Conservation (phyloP, 2,113 vertebrate species). For the Aramus guarauna region DNA sequence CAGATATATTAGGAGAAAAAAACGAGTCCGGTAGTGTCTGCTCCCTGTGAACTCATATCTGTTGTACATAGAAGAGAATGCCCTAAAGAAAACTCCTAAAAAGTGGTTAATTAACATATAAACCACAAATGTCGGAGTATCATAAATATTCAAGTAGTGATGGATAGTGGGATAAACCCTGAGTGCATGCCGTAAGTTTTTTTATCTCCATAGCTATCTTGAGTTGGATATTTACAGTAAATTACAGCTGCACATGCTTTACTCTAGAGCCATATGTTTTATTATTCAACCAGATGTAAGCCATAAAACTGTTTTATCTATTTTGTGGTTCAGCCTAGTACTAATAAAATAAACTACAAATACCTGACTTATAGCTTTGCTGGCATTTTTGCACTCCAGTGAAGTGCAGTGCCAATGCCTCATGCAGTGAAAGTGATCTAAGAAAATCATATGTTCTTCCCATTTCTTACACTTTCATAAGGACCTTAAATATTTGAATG, state of each 20-base stretch:
- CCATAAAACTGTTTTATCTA: conserved; percentile 81
- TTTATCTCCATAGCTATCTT: conserved; percentile 52
- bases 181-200: conserved; percentile 40
- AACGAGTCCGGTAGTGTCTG: background rate
- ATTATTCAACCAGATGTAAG: conserved; percentile 78
- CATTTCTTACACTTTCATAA: conserved; percentile 44
- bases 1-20: background rate
- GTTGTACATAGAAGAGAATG: conserved; percentile 5
- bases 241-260: conserved; percentile 74
- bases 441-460: conserved; percentile 56
- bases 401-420: conserved; percentile 44
- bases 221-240: conserved; percentile 72
- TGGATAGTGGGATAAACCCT: conserved; percentile 44
- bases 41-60: conserved; percentile 1
- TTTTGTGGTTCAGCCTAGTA: conserved; percentile 72
- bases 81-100: conserved; percentile 28
- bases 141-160: conserved; percentile 53
- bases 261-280: conserved; percentile 73
- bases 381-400: conserved; percentile 52
- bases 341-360: conserved; percentile 82
- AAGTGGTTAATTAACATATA: conserved; percentile 62
- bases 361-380: conserved; percentile 68
- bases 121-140: conserved; percentile 12
- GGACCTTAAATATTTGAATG: conserved; percentile 40
- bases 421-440: conserved; percentile 45